phyloP scores from a whole-genome alignment of 2,113 vertebrate species.

The Maccullochella peelii region DNA sequence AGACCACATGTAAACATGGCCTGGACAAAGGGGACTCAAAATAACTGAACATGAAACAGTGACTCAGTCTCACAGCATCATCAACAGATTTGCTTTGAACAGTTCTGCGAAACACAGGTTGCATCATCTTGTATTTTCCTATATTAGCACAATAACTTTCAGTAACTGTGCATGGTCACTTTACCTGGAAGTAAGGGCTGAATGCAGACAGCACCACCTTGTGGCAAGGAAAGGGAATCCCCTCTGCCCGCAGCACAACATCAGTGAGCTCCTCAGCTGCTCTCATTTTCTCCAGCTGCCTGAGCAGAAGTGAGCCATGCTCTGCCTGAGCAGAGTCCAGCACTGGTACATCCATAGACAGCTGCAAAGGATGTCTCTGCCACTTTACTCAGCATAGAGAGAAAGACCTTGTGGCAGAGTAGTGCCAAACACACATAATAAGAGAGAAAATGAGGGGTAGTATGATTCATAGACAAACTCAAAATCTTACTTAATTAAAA shows the following conservation, averaged over 20 bases:
- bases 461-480: neutral
- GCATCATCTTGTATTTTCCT: neutral
- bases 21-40: slow-evolving; percentile 38
- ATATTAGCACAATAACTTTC: neutral
- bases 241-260: slow-evolving; percentile 89
- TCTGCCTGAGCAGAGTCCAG: slow-evolving; percentile 72
- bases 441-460: neutral
- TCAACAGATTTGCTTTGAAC: neutral
- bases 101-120: neutral
- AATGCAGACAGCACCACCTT: slow-evolving; percentile 91
- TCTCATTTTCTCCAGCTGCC: slow-evolving; percentile 88
- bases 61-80: neutral
- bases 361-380: neutral
- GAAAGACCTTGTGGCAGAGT: neutral
- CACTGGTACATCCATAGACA: slow-evolving; percentile 54
- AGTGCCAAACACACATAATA: neutral
- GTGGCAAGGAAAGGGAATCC: slow-evolving; percentile 89
- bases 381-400: neutral
- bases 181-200: slow-evolving; percentile 91
- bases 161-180: neutral
- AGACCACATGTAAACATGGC: slow-evolving; percentile 94
- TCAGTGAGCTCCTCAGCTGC: slow-evolving; percentile 87
- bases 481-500: no score
- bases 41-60: neutral
- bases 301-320: slow-evolving; percentile 86